phyloP scores from a whole-genome alignment of 2,888 invertebrate genomes.

The Chromoteleia sp. region DNA sequence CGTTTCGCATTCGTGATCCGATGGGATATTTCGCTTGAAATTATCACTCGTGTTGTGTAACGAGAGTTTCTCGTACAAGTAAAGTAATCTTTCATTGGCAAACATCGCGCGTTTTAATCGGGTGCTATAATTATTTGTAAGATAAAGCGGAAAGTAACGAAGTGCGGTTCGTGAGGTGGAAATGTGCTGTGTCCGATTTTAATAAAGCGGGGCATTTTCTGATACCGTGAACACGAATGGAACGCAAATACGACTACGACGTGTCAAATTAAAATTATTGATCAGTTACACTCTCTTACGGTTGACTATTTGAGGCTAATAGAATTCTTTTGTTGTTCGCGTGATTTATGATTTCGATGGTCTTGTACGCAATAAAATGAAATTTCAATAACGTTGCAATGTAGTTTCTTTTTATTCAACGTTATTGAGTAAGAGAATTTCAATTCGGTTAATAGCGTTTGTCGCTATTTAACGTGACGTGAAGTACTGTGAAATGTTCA shows the following conservation, averaged over 20 bases:
- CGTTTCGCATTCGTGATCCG: slow-evolving; percentile 5
- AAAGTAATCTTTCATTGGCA: slow-evolving; percentile 31
- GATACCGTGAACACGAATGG: background rate
- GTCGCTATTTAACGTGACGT: too few relatives aligned
- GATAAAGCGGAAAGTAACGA: background rate
- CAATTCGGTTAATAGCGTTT: too few relatives aligned
- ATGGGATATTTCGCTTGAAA: slow-evolving; percentile 18
- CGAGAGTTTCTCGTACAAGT: slow-evolving; percentile 16
- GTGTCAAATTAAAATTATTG: slow-evolving; percentile 13
- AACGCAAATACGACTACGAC: slow-evolving; percentile 9
- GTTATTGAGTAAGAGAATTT: too few relatives aligned
- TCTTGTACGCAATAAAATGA: too few relatives aligned
- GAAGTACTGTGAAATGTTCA: too few relatives aligned
- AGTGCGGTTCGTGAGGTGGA: background rate
- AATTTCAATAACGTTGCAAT: too few relatives aligned
- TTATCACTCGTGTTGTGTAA: slow-evolving; percentile 3
- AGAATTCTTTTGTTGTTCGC: background rate
- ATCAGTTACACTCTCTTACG: background rate
- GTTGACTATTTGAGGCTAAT: background rate
- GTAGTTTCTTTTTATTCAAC: too few relatives aligned
- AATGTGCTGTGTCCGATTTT: slow-evolving; percentile 16
- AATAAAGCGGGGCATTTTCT: slow-evolving; percentile 7
- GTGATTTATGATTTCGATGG: too few relatives aligned
- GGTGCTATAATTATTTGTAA: slow-evolving; percentile 15
- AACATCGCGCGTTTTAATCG: slow-evolving; percentile 30